phyloP scores from a whole-genome alignment of 2,113 vertebrate species.

The Misgurnus anguillicaudatus region DNA sequence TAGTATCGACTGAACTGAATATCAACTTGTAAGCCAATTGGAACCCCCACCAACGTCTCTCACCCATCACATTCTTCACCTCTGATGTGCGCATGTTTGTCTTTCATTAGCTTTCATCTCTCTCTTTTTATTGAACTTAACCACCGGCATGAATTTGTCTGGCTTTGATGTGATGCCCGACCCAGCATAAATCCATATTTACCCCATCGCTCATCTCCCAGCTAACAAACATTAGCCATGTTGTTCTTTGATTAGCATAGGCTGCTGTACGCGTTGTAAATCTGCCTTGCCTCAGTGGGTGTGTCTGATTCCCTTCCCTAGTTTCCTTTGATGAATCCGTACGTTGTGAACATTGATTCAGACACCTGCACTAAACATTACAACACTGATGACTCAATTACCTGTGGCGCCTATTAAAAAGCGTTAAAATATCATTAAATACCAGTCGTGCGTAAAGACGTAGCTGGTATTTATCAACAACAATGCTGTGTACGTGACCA shows the following conservation, averaged over 20 bases:
- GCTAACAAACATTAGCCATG: slow-evolving; percentile 67
- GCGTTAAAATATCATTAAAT: too few species aligned
- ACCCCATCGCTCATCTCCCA: slow-evolving; percentile 64
- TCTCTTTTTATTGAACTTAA: slow-evolving; percentile 74
- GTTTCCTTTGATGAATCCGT: neutral
- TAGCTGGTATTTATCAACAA: slow-evolving; percentile 4
- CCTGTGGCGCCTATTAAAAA: neutral
- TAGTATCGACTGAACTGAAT: slow-evolving; percentile 69
- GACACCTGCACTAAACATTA: neutral
- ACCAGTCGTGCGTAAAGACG: neutral
- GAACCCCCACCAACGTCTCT: slow-evolving; percentile 55
- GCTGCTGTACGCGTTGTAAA: slow-evolving; percentile 33
- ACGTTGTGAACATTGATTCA: neutral
- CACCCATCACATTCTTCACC: slow-evolving; percentile 52
- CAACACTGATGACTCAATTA: slow-evolving; percentile 13
- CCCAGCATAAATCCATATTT: slow-evolving; percentile 75
- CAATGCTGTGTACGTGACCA: neutral
- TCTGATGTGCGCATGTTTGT: slow-evolving; percentile 68
- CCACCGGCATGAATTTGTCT: slow-evolving; percentile 68
- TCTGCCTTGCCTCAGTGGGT: neutral
- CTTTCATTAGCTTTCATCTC: slow-evolving; percentile 81
- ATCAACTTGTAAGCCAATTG: slow-evolving; percentile 71
- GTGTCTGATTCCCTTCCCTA: neutral
- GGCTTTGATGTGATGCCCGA: slow-evolving; percentile 71
- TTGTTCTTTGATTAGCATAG: slow-evolving; percentile 49